Percentiles rank a stretch among this genome's conserved stretches.
Evolutionary conservation across 2,113 vertebrate species (phyloP).

Genomic region (Dipodomys spectabilis): DNA sequence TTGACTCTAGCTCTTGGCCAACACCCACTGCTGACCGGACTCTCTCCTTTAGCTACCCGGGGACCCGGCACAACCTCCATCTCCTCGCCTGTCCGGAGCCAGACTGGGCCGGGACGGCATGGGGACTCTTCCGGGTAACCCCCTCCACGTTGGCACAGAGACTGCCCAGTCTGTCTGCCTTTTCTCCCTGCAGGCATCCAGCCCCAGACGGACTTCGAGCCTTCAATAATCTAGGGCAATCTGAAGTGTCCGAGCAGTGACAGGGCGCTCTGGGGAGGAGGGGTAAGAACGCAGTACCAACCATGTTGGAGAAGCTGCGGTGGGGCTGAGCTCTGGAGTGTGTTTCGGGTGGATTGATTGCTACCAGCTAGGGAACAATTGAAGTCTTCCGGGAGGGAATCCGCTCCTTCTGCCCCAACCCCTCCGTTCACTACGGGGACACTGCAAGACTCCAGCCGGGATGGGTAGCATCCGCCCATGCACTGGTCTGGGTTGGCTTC

Average conservation of each 20-base stretch:
- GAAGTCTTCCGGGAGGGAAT: neutral
- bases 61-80: neutral
- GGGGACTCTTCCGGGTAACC: neutral
- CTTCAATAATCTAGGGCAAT: neutral
- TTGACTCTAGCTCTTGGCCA: conserved; percentile 10
- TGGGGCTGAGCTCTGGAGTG: neutral
- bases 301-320: neutral
- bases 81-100: neutral
- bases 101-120: rapidly evolving
- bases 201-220: neutral
- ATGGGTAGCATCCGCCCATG: rapidly evolving
- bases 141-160: neutral
- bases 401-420: neutral
- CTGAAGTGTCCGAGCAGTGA: neutral
- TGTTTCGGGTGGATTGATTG: neutral
- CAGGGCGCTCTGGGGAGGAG: neutral
- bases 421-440: neutral
- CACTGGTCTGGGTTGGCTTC: rapidly evolving
- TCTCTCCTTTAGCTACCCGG: rapidly evolving
- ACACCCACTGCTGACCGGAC: neutral
- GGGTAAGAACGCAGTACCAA: neutral
- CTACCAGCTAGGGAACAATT: rapidly evolving
- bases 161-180: neutral
- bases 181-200: neutral
- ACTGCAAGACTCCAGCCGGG: rapidly evolving